Percentiles rank a stretch among this genome's conserved stretches.
Conservation (phyloP, 2,113 vertebrate genomes). For the Pachycephala philippinensis region DNA sequence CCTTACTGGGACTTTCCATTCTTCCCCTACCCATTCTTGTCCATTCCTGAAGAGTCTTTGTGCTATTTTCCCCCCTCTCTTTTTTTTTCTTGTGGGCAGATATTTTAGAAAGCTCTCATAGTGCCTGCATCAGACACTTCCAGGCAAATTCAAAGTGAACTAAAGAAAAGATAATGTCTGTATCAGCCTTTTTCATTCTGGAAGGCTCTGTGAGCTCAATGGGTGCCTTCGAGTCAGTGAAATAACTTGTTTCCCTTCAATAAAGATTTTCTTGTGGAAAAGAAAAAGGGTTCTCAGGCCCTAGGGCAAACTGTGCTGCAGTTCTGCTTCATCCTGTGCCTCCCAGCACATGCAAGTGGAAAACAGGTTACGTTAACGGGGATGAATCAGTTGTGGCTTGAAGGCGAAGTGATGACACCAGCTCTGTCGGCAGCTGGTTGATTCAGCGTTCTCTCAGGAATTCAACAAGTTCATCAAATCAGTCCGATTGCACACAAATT, state of each 20-base stretch:
- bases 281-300: background rate
- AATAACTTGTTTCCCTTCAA: background rate
- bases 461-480: background rate
- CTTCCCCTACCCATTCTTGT: background rate
- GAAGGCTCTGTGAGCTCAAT: background rate
- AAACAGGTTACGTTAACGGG: background rate
- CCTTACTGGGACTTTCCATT: background rate
- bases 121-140: background rate
- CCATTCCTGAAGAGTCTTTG: background rate
- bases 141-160: background rate
- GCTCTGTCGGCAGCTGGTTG: background rate
- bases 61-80: accelerated
- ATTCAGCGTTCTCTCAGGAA: background rate
- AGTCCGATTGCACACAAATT: background rate
- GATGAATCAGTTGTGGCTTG: background rate
- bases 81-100: background rate
- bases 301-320: background rate
- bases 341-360: background rate
- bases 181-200: background rate
- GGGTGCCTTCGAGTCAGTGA: background rate
- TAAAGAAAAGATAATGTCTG: background rate
- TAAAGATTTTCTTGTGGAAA: background rate
- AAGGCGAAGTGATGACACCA: background rate
- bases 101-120: background rate
- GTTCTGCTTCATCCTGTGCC: background rate